Conservation (phyloP, 2,113 vertebrate genomes). For the Mus musculus region GRCm39 chr3:104004001-104004500, state of each 20-base stretch:
- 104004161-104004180: not conserved
- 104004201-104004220: not conserved
- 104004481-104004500: not conserved
- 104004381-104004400: not conserved
- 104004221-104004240: not conserved
- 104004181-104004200: not conserved
- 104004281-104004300: not conserved
- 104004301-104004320: not conserved
- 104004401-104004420: not conserved
- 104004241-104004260: not conserved
- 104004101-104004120: not conserved
- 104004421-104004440: not conserved
- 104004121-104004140: not conserved
- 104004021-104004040: not conserved
- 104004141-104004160: not conserved
- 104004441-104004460: not conserved
- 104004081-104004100: not conserved
- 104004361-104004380: not conserved
- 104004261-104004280: not conserved
- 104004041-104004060: not conserved
- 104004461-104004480: not conserved
- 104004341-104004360: not conserved
- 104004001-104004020: conserved; percentile 9
- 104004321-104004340: not conserved
- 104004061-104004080: not conserved